phyloP scores from a whole-genome alignment of 2,888 invertebrate genomes.

The Athetis lepigone region DNA sequence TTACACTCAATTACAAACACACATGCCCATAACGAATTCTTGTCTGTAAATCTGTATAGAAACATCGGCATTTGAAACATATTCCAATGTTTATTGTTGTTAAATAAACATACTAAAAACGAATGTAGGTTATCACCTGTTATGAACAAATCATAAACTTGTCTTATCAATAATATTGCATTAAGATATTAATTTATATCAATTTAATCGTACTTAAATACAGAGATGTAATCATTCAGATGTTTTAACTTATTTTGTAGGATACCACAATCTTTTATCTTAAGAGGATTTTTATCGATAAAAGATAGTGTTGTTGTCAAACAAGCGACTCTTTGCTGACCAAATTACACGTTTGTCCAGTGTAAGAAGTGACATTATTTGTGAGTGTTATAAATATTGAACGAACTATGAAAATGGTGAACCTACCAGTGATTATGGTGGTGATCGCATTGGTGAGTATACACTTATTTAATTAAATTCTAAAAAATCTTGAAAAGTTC shows the following conservation, averaged over 20 bases:
- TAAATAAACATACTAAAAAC: slow-evolving; percentile 56
- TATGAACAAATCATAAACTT: slow-evolving; percentile 72
- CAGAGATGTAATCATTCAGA: slow-evolving; percentile 72
- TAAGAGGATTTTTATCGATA: slow-evolving; percentile 57
- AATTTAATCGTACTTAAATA: slow-evolving; percentile 53
- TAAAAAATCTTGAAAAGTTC: too few species aligned
- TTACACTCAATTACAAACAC: slow-evolving; percentile 46
- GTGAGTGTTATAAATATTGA: slow-evolving; percentile 54
- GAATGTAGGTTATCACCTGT: slow-evolving; percentile 74
- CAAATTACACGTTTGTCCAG: slow-evolving; percentile 79
- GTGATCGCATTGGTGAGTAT: slow-evolving; percentile 77
- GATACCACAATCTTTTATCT: slow-evolving; percentile 64
- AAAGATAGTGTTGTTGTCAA: slow-evolving; percentile 61
- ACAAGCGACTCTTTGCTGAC: slow-evolving; percentile 80
- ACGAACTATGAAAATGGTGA: slow-evolving; percentile 75
- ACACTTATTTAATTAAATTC: not conserved
- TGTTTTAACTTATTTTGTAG: slow-evolving; percentile 54
- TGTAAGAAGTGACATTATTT: slow-evolving; percentile 75
- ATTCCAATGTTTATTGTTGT: slow-evolving; percentile 50
- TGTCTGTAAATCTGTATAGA: slow-evolving; percentile 47
- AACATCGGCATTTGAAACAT: slow-evolving; percentile 56
- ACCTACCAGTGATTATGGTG: slow-evolving; percentile 65
- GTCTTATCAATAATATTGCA: slow-evolving; percentile 66
- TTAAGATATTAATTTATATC: slow-evolving; percentile 60
- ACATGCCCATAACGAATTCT: slow-evolving; percentile 48